Percentiles rank a stretch among this genome's conserved stretches.
Evolutionary conservation across 2,888 invertebrate species (phyloP).

Genomic region (Itoplectis maculator): DNA sequence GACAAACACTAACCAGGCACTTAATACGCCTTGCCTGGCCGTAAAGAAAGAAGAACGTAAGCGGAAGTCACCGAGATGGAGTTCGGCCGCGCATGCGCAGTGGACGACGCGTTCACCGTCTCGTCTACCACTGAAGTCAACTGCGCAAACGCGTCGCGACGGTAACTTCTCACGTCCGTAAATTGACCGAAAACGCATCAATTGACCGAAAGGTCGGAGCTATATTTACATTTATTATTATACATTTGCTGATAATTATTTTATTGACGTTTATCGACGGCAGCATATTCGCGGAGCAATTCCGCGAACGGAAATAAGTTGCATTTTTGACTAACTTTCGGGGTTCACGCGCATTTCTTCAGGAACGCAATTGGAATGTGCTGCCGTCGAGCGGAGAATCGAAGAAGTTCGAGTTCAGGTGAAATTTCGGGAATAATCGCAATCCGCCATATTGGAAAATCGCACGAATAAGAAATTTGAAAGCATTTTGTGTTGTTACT

Average conservation of each 20-base stretch:
- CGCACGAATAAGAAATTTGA: no score
- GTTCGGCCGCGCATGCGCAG: slow-evolving; percentile 70
- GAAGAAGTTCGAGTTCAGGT: neutral
- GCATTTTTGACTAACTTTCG: neutral
- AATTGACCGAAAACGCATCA: slow-evolving; percentile 2
- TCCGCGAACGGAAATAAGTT: slow-evolving; percentile 2
- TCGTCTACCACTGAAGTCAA: neutral
- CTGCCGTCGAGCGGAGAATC: neutral
- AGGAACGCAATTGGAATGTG: slow-evolving; percentile 7
- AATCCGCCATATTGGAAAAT: no score
- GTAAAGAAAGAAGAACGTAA: slow-evolving; percentile 78
- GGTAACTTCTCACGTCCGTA: neutral
- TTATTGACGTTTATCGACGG: neutral
- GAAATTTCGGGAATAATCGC: no score
- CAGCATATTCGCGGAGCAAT: neutral
- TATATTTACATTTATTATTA: neutral
- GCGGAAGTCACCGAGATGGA: slow-evolving; percentile 71
- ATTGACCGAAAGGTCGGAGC: neutral
- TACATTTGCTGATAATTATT: neutral
- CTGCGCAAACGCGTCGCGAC: neutral
- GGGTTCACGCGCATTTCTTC: slow-evolving; percentile 28
- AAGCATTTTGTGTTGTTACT: no score
- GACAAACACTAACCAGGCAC: slow-evolving; percentile 76
- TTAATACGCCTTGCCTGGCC: slow-evolving; percentile 75
- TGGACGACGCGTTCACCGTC: neutral